Evolutionary conservation across 2,797 vertebrate genomes (phyloP).

Genomic region (Poecilia picta): DNA sequence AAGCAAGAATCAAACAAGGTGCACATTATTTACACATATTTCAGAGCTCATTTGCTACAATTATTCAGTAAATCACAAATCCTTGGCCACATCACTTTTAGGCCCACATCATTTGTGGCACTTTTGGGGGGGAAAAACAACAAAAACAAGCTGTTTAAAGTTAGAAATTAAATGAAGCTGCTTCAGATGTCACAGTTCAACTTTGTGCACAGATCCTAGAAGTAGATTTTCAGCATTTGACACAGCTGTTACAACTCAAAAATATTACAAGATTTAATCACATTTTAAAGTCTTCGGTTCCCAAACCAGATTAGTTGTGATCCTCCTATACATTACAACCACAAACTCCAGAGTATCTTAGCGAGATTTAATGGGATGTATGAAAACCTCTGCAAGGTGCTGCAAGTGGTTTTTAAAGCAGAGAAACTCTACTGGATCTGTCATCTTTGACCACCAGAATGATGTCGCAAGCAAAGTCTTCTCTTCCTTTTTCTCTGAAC

Average conservation of each 20-base stretch:
- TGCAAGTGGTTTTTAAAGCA: neutral
- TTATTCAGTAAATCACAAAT: neutral
- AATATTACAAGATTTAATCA: constrained; percentile 8
- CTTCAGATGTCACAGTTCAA: neutral
- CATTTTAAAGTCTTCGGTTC: neutral
- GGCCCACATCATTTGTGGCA: neutral
- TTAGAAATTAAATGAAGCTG: neutral
- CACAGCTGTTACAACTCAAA: constrained; percentile 26
- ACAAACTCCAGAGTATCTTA: neutral
- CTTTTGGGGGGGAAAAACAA: neutral
- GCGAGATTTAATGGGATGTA: neutral
- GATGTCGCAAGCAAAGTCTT: neutral
- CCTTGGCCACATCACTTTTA: neutral
- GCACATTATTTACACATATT: neutral
- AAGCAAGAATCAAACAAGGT: neutral
- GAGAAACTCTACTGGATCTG: neutral
- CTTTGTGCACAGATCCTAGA: neutral
- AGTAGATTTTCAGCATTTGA: neutral
- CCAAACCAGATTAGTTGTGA: neutral
- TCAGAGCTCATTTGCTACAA: neutral
- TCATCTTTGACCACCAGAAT: neutral
- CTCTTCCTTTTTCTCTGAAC: neutral
- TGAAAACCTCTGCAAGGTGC: neutral
- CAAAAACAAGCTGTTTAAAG: neutral
- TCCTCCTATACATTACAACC: neutral